A percentile compares a stretch with the other conserved stretches of the same genome.
phyloP scores from a whole-genome alignment of 1,140 invertebrate species.

The Brachionus rubens region DNA sequence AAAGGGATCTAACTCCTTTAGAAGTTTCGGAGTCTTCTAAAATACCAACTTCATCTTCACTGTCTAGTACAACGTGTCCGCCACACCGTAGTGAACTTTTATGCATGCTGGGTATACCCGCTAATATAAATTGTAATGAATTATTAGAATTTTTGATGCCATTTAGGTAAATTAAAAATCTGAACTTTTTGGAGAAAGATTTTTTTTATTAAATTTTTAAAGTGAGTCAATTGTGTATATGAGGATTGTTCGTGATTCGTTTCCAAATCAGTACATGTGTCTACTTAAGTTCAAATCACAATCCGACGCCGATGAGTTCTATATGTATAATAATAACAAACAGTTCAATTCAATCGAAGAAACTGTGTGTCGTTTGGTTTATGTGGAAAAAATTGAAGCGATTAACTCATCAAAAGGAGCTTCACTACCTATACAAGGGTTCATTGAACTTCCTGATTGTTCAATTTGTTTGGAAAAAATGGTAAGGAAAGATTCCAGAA shows the following conservation, averaged over 20 bases:
- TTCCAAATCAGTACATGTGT: constrained; percentile 95
- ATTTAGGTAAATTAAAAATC: constrained; percentile 64
- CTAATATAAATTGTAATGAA: constrained; percentile 86
- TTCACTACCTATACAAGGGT: constrained; percentile 61
- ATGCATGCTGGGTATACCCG: constrained; percentile 83
- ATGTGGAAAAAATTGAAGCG: constrained; percentile 86
- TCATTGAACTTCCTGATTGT: constrained; percentile 94
- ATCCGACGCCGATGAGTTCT: constrained; percentile 82
- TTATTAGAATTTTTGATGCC: constrained; percentile 89
- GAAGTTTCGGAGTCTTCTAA: constrained; percentile 65
- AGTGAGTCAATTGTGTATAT: constrained; percentile 82
- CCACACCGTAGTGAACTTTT: constrained; percentile 74
- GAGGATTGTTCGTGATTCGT: constrained; percentile 76
- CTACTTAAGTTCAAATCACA: constrained; percentile 76
- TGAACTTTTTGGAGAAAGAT: background rate
- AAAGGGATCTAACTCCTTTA: constrained; percentile 46
- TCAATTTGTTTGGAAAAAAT: constrained; percentile 88
- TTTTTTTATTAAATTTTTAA: constrained; percentile 48
- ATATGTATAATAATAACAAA: constrained; percentile 82
- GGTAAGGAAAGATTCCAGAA: constrained; percentile 53
- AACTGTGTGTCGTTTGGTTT: constrained; percentile 84
- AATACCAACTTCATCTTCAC: constrained; percentile 52
- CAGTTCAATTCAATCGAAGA: constrained; percentile 89
- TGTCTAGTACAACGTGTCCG: constrained; percentile 47
- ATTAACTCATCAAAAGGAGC: constrained; percentile 62